Evolutionary conservation across 2,797 vertebrate species (phyloP).

Genomic region (Leptatherina wallacei): DNA sequence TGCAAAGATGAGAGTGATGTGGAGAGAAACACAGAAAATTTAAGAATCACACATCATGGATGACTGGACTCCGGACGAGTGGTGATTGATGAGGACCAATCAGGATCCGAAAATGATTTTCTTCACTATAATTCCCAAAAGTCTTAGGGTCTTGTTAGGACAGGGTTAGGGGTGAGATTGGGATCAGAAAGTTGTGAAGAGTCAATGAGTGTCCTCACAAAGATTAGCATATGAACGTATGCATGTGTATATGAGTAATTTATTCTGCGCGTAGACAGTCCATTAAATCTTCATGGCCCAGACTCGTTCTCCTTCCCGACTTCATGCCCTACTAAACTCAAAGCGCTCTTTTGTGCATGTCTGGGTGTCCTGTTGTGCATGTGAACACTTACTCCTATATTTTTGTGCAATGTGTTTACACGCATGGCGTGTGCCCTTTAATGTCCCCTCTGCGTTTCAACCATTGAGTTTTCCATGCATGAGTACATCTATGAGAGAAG

Average conservation of each 20-base stretch:
- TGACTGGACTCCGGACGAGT: too few relatives aligned
- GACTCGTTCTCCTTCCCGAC: slow-evolving; percentile 23
- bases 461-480: slow-evolving; percentile 58
- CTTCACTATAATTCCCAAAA: neutral
- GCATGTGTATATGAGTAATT: slow-evolving; percentile 38
- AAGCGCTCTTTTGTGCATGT: slow-evolving; percentile 21
- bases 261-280: slow-evolving; percentile 21
- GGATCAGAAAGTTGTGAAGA: neutral
- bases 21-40: neutral
- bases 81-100: neutral
- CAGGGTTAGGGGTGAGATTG: neutral
- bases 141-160: neutral
- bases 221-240: neutral
- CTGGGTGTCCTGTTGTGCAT: slow-evolving; percentile 10
- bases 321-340: slow-evolving; percentile 44
- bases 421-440: slow-evolving; percentile 52
- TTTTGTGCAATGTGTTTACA: slow-evolving; percentile 41
- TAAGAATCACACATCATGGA: too few relatives aligned
- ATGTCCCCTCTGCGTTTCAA: slow-evolving; percentile 52
- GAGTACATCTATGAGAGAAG: slow-evolving; percentile 44
- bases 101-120: neutral
- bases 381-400: slow-evolving; percentile 17
- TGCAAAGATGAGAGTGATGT: neutral
- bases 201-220: neutral
- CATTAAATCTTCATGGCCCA: slow-evolving; percentile 62